Conservation (phyloP, 2,888 invertebrate species). For the Lasioglossum morio region DNA sequence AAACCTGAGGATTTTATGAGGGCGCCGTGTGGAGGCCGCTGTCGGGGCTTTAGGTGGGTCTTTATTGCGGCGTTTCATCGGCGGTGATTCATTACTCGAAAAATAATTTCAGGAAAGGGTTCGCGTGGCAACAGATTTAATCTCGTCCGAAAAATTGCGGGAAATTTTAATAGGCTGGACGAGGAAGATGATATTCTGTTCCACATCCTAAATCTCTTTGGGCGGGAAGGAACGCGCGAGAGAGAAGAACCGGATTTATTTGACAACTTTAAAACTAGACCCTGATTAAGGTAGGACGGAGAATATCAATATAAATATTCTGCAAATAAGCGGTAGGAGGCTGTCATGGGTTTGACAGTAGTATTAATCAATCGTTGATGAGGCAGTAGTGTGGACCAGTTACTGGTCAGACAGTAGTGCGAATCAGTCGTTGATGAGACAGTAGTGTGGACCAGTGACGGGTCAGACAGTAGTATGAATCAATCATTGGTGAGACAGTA, state of each 20-base stretch:
- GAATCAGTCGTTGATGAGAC: background rate
- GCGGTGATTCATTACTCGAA: constrained; percentile 41
- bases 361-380: background rate
- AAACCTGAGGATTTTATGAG: constrained; percentile 49
- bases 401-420: background rate
- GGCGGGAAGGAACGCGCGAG: background rate
- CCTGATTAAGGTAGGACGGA: background rate
- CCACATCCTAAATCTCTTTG: background rate
- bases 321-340: no score
- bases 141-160: background rate
- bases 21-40: background rate
- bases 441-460: background rate
- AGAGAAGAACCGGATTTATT: background rate
- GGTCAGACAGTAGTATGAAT: background rate
- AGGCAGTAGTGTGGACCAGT: background rate
- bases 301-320: background rate
- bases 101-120: constrained; percentile 10
- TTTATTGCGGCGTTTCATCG: constrained; percentile 40
- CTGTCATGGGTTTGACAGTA: background rate
- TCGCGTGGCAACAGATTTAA: background rate
- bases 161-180: background rate
- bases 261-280: background rate
- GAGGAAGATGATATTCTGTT: background rate
- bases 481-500: no score
- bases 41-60: constrained; percentile 11